phyloP scores from a whole-genome alignment of 1,140 invertebrate genomes.

The Aphidius gifuensis region DNA sequence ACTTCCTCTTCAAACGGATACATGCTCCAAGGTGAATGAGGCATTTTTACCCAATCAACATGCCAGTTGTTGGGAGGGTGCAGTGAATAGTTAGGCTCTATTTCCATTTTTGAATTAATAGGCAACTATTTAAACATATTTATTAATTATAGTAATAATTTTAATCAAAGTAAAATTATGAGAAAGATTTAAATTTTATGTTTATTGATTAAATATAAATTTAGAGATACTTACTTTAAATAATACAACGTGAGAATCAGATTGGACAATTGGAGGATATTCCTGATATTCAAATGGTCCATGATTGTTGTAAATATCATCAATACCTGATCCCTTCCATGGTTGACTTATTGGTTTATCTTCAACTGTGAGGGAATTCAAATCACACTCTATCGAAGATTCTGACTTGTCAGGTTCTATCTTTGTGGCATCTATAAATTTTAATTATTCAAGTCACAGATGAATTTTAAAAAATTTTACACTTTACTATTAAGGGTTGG shows the following conservation, averaged over 20 bases:
- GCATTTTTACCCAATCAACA: constrained; percentile 77
- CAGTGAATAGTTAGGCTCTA: constrained; percentile 64
- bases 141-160: no score
- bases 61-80: constrained; percentile 70
- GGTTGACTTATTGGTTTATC: no score
- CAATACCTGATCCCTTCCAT: constrained; percentile 51
- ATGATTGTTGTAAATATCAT: constrained; percentile 46
- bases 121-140: constrained; percentile 26
- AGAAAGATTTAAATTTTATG: no score
- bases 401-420: no score
- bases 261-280: constrained; percentile 44
- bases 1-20: constrained; percentile 66
- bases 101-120: constrained; percentile 42
- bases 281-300: constrained; percentile 42
- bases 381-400: no score
- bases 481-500: no score
- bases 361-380: no score
- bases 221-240: constrained; percentile 35
- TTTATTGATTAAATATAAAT: no score
- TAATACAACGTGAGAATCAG: constrained; percentile 47
- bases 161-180: no score
- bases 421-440: no score
- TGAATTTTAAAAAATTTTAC: no score
- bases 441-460: no score
- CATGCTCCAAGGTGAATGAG: constrained; percentile 73